Evolutionary conservation across 2,797 vertebrate species (phyloP).

Genomic region (Hippocampus kuda): DNA sequence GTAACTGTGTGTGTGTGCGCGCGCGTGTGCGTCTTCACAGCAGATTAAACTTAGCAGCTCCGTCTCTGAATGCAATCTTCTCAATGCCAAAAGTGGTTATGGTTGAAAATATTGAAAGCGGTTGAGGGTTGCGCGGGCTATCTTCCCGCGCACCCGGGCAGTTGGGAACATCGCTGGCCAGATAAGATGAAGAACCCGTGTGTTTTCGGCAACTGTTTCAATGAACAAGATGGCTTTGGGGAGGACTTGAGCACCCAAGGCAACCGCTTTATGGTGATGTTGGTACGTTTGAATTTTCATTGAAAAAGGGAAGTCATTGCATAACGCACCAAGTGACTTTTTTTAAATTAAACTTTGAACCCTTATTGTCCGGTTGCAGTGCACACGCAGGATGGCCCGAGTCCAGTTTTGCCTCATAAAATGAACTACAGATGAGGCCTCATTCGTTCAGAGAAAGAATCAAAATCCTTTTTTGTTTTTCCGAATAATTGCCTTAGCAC

Average conservation of each 20-base stretch:
- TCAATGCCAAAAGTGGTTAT: slow-evolving; percentile 38
- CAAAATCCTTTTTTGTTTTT: no score
- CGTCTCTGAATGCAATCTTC: slow-evolving; percentile 37
- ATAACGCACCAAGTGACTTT: not conserved
- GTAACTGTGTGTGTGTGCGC: not conserved
- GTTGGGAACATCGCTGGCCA: slow-evolving; percentile 26
- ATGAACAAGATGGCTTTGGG: slow-evolving; percentile 23
- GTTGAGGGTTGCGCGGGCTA: slow-evolving; percentile 40
- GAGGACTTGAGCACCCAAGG: not conserved
- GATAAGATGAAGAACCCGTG: slow-evolving; percentile 40
- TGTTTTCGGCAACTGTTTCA: slow-evolving; percentile 34
- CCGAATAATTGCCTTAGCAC: no score
- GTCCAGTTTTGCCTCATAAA: no score
- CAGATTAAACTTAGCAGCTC: slow-evolving; percentile 45
- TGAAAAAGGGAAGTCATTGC: not conserved
- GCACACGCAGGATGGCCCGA: no score
- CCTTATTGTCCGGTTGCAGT: no score
- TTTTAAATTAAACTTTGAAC: not conserved
- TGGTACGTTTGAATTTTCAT: not conserved
- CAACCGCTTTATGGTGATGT: slow-evolving; percentile 11
- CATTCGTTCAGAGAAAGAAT: no score
- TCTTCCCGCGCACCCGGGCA: slow-evolving; percentile 30
- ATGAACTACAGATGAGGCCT: no score
- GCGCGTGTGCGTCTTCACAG: slow-evolving; percentile 19
- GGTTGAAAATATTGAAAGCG: slow-evolving; percentile 43